These are phyloP conservation scores for Thumatha senex DNA, from an alignment of 2,888 invertebrate species.

Conservation along the genomic window DNA sequence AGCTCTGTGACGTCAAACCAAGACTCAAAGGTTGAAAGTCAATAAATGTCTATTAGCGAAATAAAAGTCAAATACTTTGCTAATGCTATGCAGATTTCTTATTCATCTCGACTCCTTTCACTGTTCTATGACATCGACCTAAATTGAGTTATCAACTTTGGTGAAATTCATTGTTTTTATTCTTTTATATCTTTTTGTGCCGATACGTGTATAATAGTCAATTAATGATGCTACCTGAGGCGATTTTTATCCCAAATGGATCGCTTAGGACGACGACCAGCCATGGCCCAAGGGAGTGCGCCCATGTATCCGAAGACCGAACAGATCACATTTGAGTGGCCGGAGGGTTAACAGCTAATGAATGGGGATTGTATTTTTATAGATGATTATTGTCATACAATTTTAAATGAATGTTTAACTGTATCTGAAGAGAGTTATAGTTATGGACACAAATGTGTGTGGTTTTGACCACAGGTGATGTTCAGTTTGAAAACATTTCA, in stretches of 20 bases:
- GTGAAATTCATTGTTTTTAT: conserved; percentile 81
- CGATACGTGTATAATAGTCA: conserved; percentile 80
- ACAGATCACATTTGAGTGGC: conserved; percentile 36
- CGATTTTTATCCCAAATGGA: conserved; percentile 63
- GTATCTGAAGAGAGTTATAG: conserved; percentile 14
- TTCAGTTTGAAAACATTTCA: neutral
- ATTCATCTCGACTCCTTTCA: conserved; percentile 38
- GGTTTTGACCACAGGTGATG: neutral
- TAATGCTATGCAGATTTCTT: no score
- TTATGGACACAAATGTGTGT: neutral
- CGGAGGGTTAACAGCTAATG: conserved; percentile 42
- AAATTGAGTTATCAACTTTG: conserved; percentile 82
- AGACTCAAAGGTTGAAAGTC: no score
- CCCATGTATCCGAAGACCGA: conserved; percentile 34
- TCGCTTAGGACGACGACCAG: conserved; percentile 58
- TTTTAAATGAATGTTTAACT: conserved; percentile 25
- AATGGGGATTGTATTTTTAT: conserved; percentile 41
- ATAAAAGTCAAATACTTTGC: no score
- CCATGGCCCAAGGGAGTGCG: conserved; percentile 43
- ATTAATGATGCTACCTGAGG: conserved; percentile 80
- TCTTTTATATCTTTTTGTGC: conserved; percentile 69
- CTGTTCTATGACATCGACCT: conserved; percentile 49
- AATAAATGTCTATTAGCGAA: no score
- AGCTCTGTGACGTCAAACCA: no score
- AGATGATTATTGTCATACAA: conserved; percentile 32